These are phyloP conservation scores for Sebastiscus tertius DNA, from an alignment of 2,797 vertebrate genomes.

Conservation along the genomic window DNA sequence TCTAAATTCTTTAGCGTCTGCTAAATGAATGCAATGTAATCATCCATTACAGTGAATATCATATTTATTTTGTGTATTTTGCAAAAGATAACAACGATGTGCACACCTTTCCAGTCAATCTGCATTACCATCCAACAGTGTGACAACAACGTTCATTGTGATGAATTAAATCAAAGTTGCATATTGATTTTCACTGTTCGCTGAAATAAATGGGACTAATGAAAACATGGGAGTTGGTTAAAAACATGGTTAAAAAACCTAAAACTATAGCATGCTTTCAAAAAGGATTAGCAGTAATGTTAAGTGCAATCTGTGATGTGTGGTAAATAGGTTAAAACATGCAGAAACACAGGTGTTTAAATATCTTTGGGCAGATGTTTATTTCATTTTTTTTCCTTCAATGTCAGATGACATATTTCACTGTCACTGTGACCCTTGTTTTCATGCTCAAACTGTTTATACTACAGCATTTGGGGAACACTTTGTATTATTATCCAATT, in stretches of 20 bases:
- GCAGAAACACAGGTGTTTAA: neutral
- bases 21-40: neutral
- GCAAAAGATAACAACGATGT: neutral
- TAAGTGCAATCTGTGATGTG: neutral
- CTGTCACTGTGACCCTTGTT: slow-evolving; percentile 18
- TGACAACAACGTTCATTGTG: neutral
- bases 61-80: neutral
- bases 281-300: neutral
- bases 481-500: slow-evolving; percentile 68
- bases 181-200: neutral
- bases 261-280: neutral
- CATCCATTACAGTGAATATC: neutral
- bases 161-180: neutral
- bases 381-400: neutral
- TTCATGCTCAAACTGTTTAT: slow-evolving; percentile 28
- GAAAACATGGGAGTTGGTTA: neutral
- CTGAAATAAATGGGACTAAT: neutral
- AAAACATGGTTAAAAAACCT: neutral
- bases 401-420: slow-evolving; percentile 28
- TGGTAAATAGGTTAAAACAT: neutral
- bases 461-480: slow-evolving; percentile 26
- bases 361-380: slow-evolving; percentile 20
- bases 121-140: neutral
- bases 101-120: neutral
- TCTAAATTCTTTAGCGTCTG: neutral